Conservation (phyloP, 2,888 invertebrate genomes). For the Pseudoips prasinana region DNA sequence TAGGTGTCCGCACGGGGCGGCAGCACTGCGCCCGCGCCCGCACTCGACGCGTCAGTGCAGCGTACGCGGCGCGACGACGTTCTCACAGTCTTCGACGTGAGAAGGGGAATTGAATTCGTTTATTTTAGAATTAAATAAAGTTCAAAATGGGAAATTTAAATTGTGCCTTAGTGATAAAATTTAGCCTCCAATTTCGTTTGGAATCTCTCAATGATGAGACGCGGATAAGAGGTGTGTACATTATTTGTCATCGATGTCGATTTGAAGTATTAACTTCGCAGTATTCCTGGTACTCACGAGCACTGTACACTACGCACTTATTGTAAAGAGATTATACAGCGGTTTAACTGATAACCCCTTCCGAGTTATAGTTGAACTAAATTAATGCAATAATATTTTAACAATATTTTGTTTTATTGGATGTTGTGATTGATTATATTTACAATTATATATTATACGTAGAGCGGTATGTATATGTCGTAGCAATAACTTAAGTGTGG, state of each 20-base stretch:
- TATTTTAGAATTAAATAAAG: conserved; percentile 72
- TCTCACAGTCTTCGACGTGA: conserved; percentile 14
- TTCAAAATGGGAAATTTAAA: conserved; percentile 76
- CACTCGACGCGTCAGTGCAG: conserved; percentile 3
- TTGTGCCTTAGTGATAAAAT: conserved; percentile 78
- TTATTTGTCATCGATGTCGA: conserved; percentile 34
- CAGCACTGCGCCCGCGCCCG: conserved; percentile 1
- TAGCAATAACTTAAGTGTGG: conserved; percentile 80
- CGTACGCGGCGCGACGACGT: no score
- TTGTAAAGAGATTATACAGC: conserved; percentile 42
- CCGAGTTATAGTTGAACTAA: conserved; percentile 56
- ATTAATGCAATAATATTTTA: conserved; percentile 72
- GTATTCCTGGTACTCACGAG: conserved; percentile 43
- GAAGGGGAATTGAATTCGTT: conserved; percentile 65
- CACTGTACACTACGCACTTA: conserved; percentile 66
- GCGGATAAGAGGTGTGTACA: conserved; percentile 34
- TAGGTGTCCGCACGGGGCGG: conserved; percentile 6
- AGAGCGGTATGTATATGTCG: conserved; percentile 72
- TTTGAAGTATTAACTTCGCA: conserved; percentile 43
- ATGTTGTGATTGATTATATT: conserved; percentile 77
- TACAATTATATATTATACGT: conserved; percentile 65
- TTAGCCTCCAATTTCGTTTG: conserved; percentile 65
- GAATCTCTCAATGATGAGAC: conserved; percentile 44
- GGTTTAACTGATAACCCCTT: conserved; percentile 52
- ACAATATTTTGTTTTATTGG: conserved; percentile 71